Conservation (phyloP, 2,888 invertebrate genomes). For the Drosophila prolongata region DNA sequence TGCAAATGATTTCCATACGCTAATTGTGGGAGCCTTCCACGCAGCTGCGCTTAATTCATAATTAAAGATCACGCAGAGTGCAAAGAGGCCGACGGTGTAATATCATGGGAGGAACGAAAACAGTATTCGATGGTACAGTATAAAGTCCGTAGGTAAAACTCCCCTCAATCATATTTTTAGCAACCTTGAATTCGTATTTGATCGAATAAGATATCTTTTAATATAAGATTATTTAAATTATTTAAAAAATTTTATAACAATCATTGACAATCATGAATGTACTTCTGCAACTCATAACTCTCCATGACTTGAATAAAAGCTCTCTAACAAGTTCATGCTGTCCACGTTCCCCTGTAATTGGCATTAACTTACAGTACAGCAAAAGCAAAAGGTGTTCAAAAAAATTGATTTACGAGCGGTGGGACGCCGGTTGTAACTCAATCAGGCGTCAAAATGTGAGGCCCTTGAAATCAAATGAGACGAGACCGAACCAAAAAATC, state of each 20-base stretch:
- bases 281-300: background rate
- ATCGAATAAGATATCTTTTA: too few species aligned
- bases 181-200: too few species aligned
- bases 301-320: background rate
- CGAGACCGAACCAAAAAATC: constrained; percentile 45
- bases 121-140: constrained; percentile 14
- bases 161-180: background rate
- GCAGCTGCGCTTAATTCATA: constrained; percentile 49
- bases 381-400: constrained; percentile 8
- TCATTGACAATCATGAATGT: too few species aligned
- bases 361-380: constrained; percentile 16
- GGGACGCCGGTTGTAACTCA: constrained; percentile 69
- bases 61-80: constrained; percentile 54
- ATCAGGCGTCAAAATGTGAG: constrained; percentile 74
- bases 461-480: constrained; percentile 75
- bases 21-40: constrained; percentile 22
- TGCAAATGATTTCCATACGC: constrained; percentile 31
- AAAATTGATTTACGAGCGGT: constrained; percentile 21
- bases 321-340: background rate
- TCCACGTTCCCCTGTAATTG: constrained; percentile 14
- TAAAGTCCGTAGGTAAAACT: background rate
- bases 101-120: constrained; percentile 6
- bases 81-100: constrained; percentile 29
- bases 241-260: too few species aligned
- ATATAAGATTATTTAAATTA: too few species aligned